Conservation (phyloP, 92 coral and sea anemone species). For the Metridium senile region DNA sequence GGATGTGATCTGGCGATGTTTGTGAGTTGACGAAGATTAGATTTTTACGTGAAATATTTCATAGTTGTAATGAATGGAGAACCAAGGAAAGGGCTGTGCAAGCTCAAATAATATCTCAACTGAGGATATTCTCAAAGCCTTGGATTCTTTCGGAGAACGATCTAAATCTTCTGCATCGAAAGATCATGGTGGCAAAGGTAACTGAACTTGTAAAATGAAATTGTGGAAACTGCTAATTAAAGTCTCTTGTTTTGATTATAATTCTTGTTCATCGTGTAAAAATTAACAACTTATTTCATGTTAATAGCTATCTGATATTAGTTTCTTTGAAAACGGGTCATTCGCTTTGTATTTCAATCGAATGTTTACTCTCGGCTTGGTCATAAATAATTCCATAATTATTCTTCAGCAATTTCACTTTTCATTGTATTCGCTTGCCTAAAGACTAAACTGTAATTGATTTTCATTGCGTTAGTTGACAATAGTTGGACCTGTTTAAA, state of each 20-base stretch:
- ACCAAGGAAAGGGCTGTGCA: slow-evolving; percentile 1
- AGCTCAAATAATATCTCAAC: slow-evolving; percentile 40
- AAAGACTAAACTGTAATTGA: background rate
- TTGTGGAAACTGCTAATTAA: background rate
- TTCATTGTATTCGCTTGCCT: background rate
- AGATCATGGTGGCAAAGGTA: slow-evolving; percentile 17
- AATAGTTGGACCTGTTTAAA: background rate
- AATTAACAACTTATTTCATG: background rate
- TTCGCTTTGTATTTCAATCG: background rate
- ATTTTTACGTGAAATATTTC: background rate
- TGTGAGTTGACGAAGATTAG: background rate
- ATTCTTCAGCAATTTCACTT: background rate
- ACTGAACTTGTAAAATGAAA: background rate
- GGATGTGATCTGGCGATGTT: background rate
- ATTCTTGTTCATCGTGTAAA: background rate
- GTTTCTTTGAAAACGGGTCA: background rate
- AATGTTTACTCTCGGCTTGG: background rate
- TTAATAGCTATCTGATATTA: background rate
- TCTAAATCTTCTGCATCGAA: slow-evolving; percentile 44
- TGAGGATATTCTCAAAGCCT: slow-evolving; percentile 57
- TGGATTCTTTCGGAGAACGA: slow-evolving; percentile 57
- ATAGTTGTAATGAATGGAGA: slow-evolving; percentile 51
- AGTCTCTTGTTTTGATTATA: background rate
- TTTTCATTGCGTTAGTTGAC: background rate
- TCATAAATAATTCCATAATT: background rate